Evolutionary conservation across 2,888 invertebrate genomes (phyloP).

Genomic region (Temnothorax rugatulus): DNA sequence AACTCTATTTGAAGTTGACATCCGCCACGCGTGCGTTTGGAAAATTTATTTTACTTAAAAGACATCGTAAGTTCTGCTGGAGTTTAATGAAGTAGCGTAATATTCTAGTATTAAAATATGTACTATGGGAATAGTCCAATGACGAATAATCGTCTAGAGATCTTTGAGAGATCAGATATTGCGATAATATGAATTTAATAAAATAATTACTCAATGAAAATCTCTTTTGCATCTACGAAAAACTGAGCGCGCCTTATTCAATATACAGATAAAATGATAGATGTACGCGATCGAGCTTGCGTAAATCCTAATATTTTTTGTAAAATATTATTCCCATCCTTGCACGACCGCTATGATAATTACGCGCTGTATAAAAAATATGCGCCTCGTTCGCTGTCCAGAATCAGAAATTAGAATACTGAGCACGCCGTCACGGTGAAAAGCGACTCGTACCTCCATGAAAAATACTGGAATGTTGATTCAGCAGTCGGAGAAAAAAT

Average conservation of each 20-base stretch:
- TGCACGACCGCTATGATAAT: slow-evolving; percentile 52
- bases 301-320: slow-evolving; percentile 54
- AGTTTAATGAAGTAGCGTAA: slow-evolving; percentile 24
- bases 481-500: slow-evolving; percentile 56
- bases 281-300: slow-evolving; percentile 43
- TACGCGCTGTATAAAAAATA: slow-evolving; percentile 53
- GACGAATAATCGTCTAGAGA: not conserved
- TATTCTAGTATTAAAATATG: slow-evolving; percentile 12
- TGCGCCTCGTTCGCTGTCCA: slow-evolving; percentile 52
- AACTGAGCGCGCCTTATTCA: slow-evolving; percentile 24
- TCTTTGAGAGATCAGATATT: not conserved
- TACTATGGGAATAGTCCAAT: not conserved
- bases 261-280: slow-evolving; percentile 26
- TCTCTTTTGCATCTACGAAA: not conserved
- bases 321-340: slow-evolving; percentile 51
- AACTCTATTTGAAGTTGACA: slow-evolving; percentile 9
- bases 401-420: slow-evolving; percentile 58
- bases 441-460: slow-evolving; percentile 55
- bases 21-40: not conserved
- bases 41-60: slow-evolving; percentile 29
- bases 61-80: not conserved
- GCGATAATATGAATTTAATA: not conserved
- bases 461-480: slow-evolving; percentile 58
- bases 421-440: slow-evolving; percentile 53
- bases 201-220: slow-evolving; percentile 24